Conservation (phyloP, 2,113 vertebrate genomes). For the Piprites chloris region DNA sequence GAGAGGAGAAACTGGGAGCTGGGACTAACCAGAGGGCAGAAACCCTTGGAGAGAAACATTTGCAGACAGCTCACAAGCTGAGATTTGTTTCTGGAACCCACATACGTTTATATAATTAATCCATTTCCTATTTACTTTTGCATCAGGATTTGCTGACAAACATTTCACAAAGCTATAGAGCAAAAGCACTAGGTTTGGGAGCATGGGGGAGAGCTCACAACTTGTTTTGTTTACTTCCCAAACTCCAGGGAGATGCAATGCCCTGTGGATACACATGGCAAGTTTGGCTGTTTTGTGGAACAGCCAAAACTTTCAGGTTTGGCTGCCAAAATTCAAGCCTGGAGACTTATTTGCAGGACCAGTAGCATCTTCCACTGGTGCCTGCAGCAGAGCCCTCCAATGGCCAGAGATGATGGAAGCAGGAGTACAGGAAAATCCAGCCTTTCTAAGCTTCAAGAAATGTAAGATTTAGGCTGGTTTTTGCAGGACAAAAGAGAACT, state of each 20-base stretch:
- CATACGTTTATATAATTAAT: slow-evolving; percentile 11
- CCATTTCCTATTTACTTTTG: not conserved
- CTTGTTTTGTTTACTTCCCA: not conserved
- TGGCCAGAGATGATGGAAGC: not conserved
- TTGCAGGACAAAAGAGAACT: not conserved
- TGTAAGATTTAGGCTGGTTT: accelerated
- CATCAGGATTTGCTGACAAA: slow-evolving; percentile 9
- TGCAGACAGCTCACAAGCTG: not conserved
- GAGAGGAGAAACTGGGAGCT: not conserved
- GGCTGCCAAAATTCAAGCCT: not conserved
- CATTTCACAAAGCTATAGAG: not conserved
- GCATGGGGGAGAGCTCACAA: not conserved
- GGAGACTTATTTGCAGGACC: not conserved
- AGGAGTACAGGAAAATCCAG: not conserved
- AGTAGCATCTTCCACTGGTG: not conserved
- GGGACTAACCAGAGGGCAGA: not conserved
- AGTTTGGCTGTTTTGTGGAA: not conserved
- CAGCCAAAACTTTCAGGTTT: not conserved
- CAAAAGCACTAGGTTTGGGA: not conserved
- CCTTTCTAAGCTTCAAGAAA: not conserved
- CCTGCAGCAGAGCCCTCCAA: not conserved
- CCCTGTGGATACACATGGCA: not conserved
- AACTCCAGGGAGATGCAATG: not conserved
- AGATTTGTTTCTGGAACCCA: not conserved
- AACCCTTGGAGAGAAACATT: not conserved